Percentiles rank a stretch among this genome's conserved stretches.
Evolutionary conservation across 2,888 invertebrate genomes (phyloP).

Genomic region (Eristalis tenax): DNA sequence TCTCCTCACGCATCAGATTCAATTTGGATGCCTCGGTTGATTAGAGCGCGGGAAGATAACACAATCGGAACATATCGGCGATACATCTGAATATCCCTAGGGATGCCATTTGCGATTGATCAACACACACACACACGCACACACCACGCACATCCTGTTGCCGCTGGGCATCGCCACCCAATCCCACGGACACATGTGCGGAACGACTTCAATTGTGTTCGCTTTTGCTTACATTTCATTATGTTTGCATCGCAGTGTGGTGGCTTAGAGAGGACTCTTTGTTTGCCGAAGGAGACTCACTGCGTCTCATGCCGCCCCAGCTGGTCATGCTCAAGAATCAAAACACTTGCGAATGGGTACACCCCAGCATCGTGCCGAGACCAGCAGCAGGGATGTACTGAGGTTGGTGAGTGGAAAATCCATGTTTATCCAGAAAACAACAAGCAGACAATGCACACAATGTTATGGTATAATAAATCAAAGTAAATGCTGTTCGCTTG

Average conservation of each 20-base stretch:
- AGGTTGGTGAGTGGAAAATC: slow-evolving; percentile 7
- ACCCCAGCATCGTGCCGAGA: background rate
- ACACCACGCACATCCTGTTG: background rate
- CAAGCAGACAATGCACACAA: slow-evolving; percentile 32
- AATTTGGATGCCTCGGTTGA: slow-evolving; percentile 27
- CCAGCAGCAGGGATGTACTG: background rate
- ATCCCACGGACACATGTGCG: background rate
- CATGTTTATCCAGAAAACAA: slow-evolving; percentile 25
- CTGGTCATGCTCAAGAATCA: background rate
- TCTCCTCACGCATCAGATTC: slow-evolving; percentile 10
- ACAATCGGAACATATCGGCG: slow-evolving; percentile 49
- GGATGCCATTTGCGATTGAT: background rate
- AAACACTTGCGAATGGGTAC: background rate
- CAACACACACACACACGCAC: too few relatives aligned
- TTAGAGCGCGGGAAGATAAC: slow-evolving; percentile 17
- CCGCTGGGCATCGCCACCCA: background rate
- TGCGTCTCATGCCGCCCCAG: background rate
- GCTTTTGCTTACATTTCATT: slow-evolving; percentile 57
- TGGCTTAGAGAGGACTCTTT: slow-evolving; percentile 3
- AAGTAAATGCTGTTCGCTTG: slow-evolving; percentile 62
- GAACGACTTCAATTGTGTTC: slow-evolving; percentile 53
- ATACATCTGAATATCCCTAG: slow-evolving; percentile 50
- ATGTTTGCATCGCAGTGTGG: slow-evolving; percentile 46
- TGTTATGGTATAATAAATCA: slow-evolving; percentile 67
- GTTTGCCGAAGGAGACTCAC: background rate